Percentiles rank a stretch among this genome's conserved stretches.
Conservation (phyloP, 1,140 invertebrate species). For the Araneus ventricosus region DNA sequence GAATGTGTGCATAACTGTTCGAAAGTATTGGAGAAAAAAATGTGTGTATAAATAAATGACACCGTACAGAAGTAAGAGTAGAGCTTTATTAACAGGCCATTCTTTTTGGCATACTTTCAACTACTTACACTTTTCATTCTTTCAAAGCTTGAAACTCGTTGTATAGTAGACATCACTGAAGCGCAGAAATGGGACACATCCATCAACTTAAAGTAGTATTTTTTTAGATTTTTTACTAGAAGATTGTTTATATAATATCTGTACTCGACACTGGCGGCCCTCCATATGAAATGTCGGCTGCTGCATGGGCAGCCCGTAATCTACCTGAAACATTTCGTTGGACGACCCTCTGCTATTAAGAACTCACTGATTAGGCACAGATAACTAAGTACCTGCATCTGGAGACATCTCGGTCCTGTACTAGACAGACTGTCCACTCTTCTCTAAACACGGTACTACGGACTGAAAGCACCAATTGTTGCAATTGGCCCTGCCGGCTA, state of each 20-base stretch:
- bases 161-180: slow-evolving; percentile 75
- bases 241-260: slow-evolving; percentile 60
- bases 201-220: slow-evolving; percentile 52
- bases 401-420: neutral
- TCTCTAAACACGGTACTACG: too few species aligned
- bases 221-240: slow-evolving; percentile 36
- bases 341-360: slow-evolving; percentile 17
- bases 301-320: slow-evolving; percentile 23
- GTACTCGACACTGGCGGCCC: slow-evolving; percentile 70
- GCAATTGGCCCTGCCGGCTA: too few species aligned
- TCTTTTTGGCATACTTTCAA: slow-evolving; percentile 75
- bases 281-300: slow-evolving; percentile 40
- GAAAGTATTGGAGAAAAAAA: neutral
- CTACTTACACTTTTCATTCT: slow-evolving; percentile 70
- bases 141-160: slow-evolving; percentile 73
- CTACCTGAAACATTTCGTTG: slow-evolving; percentile 30
- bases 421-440: too few species aligned
- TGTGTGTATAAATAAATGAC: slow-evolving; percentile 48
- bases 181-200: slow-evolving; percentile 72
- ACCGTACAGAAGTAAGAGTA: slow-evolving; percentile 71
- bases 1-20: too few species aligned
- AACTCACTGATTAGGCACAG: slow-evolving; percentile 25
- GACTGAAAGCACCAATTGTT: too few species aligned
- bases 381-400: neutral
- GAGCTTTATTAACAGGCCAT: slow-evolving; percentile 75